Evolutionary conservation across 2,888 invertebrate genomes (phyloP), one percentile per base, ranked within the genome.

Genomic region (Allolobophora icterica): DNA sequence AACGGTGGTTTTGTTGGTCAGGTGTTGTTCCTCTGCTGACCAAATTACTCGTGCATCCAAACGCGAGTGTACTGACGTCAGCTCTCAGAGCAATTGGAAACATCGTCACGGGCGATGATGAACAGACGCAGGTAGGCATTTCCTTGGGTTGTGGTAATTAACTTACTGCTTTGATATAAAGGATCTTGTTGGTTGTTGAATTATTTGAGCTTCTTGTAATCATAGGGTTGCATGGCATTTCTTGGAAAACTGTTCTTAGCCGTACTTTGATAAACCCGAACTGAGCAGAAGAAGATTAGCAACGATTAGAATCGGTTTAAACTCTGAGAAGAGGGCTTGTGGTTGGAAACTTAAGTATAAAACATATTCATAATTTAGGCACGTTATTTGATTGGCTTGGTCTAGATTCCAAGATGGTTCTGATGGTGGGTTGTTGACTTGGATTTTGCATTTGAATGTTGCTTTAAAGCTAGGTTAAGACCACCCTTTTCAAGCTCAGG

Each of bases 31-130:
- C 96, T 0, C 96, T 97, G 19, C 96, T 99, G n/a, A 97, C 98
- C 0, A 96, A 96, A 40, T 96, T 98, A 6, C 95, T 99, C 90
- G 93, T 93, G 34, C 92, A 93, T 92, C 92, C 92, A 34, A 94
- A 95, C 89, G 94, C 94, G 17, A 93, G 94, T 8, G 97, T 98
- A 90, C 96, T 98, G 92, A 98, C 98, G 0, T 98, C 99, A 0
- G 98, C 98, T 0, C 95, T 99, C 35, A 96, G 99, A 89, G 97
- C 98, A 52, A 96, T 98, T 21, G 99, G 99, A 17, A 99, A 99
- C 94, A 98, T 99, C 96, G 98, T 99, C 3, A 99, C 99, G 0
- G 99, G 99, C 0, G 94, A 97, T 92, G 99, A 99, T 96, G 94
- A 95, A 90, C 98, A 97, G 96, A 96, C 96, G n/a, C 96, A 96